Conservation (phyloP, 2,888 invertebrate genomes). For the Matsumyia berberina region DNA sequence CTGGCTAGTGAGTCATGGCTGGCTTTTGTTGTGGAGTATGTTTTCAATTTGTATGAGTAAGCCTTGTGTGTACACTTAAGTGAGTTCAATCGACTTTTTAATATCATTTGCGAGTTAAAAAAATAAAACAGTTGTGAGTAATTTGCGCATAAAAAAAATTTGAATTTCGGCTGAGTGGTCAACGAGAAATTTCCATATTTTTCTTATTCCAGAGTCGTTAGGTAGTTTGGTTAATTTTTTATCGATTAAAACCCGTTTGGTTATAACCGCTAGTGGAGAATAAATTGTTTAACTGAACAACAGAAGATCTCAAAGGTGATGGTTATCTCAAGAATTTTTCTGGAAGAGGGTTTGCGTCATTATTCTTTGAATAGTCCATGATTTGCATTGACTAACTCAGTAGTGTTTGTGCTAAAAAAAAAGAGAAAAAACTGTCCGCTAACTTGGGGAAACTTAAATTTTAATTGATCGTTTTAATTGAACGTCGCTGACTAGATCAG, state of each 20-base stretch:
- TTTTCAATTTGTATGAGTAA: conserved; percentile 11
- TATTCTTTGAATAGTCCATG: background rate
- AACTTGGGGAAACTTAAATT: background rate
- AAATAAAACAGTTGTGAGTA: background rate
- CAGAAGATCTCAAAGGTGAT: background rate
- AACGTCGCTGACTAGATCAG: background rate
- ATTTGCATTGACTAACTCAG: background rate
- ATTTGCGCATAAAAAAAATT: conserved; percentile 3
- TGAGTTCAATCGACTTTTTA: background rate
- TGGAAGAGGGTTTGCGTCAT: background rate
- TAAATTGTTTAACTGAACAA: background rate
- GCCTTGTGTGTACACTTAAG: background rate
- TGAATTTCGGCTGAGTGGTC: background rate
- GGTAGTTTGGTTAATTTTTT: conserved; percentile 2
- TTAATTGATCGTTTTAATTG: background rate
- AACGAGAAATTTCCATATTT: conserved; percentile 24
- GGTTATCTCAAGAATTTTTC: background rate
- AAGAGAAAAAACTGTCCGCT: background rate
- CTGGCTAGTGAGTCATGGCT: conserved; percentile 33
- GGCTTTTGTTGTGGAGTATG: conserved; percentile 1
- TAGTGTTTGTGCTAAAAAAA: background rate
- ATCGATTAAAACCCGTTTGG: conserved; percentile 17
- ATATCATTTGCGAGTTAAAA: background rate
- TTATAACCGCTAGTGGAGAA: conserved; percentile 4
- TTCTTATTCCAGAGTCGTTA: background rate